Percentiles rank a stretch among this genome's conserved stretches.
Evolutionary conservation across 2,113 vertebrate species (phyloP).

Genomic region (Rhagologus leucostigma): DNA sequence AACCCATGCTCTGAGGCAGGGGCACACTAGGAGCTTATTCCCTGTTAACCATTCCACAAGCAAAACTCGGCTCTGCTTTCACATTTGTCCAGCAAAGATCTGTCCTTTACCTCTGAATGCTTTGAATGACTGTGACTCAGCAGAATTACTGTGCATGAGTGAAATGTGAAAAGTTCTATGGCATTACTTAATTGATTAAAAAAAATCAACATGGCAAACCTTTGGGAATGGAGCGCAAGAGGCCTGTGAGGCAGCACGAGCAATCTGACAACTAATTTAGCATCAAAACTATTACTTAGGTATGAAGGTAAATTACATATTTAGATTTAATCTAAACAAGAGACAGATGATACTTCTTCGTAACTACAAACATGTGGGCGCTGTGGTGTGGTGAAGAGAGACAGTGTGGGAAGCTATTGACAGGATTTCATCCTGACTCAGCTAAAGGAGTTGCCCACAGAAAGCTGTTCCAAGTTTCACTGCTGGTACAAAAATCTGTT

Average conservation of each 20-base stretch:
- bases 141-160: not conserved
- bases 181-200: not conserved
- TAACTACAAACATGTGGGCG: not conserved
- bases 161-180: not conserved
- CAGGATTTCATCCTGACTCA: conserved; percentile 36
- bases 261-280: not conserved
- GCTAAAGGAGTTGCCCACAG: conserved; percentile 19
- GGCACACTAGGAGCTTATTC: not conserved
- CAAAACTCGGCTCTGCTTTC: not conserved
- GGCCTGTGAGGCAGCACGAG: not conserved
- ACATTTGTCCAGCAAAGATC: not conserved
- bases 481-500: conserved; percentile 41
- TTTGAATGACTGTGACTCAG: not conserved
- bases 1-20: not conserved
- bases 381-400: conserved; percentile 2
- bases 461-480: conserved; percentile 17
- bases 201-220: not conserved
- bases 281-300: not conserved
- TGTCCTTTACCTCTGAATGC: not conserved
- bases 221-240: not conserved
- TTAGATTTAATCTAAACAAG: not conserved
- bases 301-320: not conserved
- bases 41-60: not conserved
- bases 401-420: conserved; percentile 34
- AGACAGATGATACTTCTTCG: not conserved